These are phyloP conservation scores for Lethocerus indicus DNA, from an alignment of 1,140 invertebrate species.

Conservation along the genomic window DNA sequence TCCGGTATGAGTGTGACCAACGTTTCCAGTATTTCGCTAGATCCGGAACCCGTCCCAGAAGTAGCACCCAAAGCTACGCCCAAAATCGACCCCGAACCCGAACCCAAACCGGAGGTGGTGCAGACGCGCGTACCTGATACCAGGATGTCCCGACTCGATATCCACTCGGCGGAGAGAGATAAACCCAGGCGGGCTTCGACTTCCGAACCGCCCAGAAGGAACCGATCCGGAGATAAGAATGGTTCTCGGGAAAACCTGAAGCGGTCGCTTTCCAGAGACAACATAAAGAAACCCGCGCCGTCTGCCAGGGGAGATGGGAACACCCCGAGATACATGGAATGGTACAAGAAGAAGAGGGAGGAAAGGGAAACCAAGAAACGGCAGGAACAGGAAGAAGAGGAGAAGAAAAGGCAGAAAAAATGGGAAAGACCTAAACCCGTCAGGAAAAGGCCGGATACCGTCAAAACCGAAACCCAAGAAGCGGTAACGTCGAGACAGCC, in stretches of 20 bases:
- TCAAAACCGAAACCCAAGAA: too few relatives aligned
- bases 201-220: not conserved
- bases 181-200: not conserved
- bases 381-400: slow-evolving; percentile 13
- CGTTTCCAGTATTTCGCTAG: not conserved
- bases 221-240: too few relatives aligned
- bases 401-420: slow-evolving; percentile 7
- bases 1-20: not conserved
- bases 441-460: too few relatives aligned
- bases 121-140: too few relatives aligned
- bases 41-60: not conserved
- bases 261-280: not conserved
- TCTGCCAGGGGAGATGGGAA: slow-evolving; percentile 17
- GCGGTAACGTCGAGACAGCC: too few relatives aligned
- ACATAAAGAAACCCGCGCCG: not conserved
- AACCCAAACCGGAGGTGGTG: too few relatives aligned
- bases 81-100: not conserved
- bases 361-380: slow-evolving; percentile 17
- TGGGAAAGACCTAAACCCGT: too few relatives aligned
- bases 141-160: too few relatives aligned
- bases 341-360: slow-evolving; percentile 28
- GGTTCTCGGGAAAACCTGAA: not conserved
- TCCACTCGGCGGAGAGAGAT: not conserved
- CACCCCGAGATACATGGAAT: slow-evolving; percentile 32
- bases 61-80: not conserved